These are phyloP conservation scores for Pycnonotus jocosus DNA, from an alignment of 2,113 vertebrate species.

Conservation along the genomic window DNA sequence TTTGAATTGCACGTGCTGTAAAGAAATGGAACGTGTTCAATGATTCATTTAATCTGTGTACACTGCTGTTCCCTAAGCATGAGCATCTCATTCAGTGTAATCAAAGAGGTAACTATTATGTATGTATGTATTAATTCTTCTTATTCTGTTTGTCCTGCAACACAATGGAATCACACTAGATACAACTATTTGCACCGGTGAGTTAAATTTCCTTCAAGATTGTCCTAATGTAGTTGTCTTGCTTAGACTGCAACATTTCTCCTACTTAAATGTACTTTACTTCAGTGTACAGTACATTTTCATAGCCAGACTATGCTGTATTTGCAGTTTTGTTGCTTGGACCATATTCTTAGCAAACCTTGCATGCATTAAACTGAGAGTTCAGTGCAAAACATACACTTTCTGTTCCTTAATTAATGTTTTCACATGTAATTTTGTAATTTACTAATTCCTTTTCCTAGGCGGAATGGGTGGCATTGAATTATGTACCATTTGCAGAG, in stretches of 20 bases:
- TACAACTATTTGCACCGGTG: conserved; percentile 99
- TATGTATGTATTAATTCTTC: conserved; percentile 83
- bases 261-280: conserved; percentile 57
- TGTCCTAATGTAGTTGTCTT: conserved; percentile 73
- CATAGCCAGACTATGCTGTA: background rate
- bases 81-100: conserved; percentile 69
- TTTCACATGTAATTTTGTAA: background rate
- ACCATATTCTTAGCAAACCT: conserved; percentile 53
- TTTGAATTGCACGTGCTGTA: conserved; percentile 49
- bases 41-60: conserved; percentile 47
- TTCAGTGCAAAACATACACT: conserved; percentile 37
- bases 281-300: conserved; percentile 46
- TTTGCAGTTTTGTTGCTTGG: conserved; percentile 55
- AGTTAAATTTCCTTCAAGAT: conserved; percentile 85
- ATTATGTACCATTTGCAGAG: conserved; percentile 98
- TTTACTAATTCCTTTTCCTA: conserved; percentile 65
- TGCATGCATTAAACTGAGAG: conserved; percentile 67
- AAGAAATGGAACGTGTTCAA: background rate
- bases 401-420: background rate
- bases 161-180: conserved; percentile 97
- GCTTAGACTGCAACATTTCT: conserved; percentile 48
- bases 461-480: conserved; percentile 99
- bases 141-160: conserved; percentile 89
- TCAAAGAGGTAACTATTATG: conserved; percentile 64
- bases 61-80: conserved; percentile 64